These are phyloP conservation scores for Sminthurides aquaticus DNA, from an alignment of 2,888 invertebrate genomes.

Conservation along the genomic window DNA sequence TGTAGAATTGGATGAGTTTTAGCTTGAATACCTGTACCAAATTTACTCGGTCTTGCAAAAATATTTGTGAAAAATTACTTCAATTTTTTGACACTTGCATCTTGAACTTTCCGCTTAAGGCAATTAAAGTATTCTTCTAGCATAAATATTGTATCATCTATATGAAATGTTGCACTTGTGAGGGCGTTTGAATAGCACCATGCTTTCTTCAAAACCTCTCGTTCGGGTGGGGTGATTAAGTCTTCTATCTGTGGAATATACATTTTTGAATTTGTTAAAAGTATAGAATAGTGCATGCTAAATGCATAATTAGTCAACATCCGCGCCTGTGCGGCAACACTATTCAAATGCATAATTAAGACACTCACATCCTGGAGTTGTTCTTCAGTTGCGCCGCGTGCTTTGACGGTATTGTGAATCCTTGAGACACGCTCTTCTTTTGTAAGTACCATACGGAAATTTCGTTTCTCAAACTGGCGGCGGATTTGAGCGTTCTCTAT, in stretches of 20 bases:
- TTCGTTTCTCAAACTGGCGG: slow-evolving; percentile 57
- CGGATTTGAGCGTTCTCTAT: slow-evolving; percentile 62
- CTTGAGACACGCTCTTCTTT: slow-evolving; percentile 79
- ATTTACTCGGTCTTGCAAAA: too few species aligned
- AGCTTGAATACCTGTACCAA: too few species aligned
- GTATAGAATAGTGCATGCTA: too few species aligned
- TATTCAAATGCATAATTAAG: slow-evolving; percentile 40
- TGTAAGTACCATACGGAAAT: slow-evolving; percentile 71
- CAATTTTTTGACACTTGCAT: background rate
- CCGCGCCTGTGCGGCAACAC: too few species aligned
- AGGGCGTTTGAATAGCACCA: slow-evolving; percentile 68
- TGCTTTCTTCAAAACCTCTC: slow-evolving; percentile 64
- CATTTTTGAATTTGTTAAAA: too few species aligned
- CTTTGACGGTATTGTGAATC: slow-evolving; percentile 69
- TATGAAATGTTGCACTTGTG: slow-evolving; percentile 66
- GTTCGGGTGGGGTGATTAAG: slow-evolving; percentile 78
- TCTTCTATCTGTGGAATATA: slow-evolving; percentile 62
- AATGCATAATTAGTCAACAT: too few species aligned
- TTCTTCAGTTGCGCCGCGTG: slow-evolving; percentile 67
- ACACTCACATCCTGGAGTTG: slow-evolving; percentile 78
- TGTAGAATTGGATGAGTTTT: too few species aligned
- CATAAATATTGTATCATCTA: slow-evolving; percentile 75
- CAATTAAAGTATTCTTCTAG: slow-evolving; percentile 62
- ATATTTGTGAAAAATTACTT: too few species aligned
- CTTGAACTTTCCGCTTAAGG: slow-evolving; percentile 2